phyloP scores from a whole-genome alignment of 2,888 invertebrate species.

The Agriopis aurantiaria region DNA sequence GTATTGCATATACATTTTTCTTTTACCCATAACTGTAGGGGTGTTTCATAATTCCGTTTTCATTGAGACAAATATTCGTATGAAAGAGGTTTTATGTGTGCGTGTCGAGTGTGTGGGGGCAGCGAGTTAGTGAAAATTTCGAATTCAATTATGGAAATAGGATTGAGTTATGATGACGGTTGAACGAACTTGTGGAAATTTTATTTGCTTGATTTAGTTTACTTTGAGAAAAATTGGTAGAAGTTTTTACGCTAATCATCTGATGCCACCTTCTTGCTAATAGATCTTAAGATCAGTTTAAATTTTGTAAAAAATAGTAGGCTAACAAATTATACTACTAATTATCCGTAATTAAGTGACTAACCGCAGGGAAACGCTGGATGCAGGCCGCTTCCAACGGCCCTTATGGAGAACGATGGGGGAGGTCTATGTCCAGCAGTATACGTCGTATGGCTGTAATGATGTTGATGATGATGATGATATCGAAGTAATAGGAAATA shows the following conservation, averaged over 20 bases:
- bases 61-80: constrained; percentile 85
- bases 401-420: no score
- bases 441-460: no score
- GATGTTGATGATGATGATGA: no score
- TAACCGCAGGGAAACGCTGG: no score
- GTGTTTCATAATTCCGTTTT: constrained; percentile 80
- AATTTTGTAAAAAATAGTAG: no score
- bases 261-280: background rate
- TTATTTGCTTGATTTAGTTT: constrained; percentile 16
- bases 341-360: no score
- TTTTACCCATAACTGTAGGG: constrained; percentile 66
- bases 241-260: background rate
- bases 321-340: no score
- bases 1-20: constrained; percentile 71
- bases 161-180: constrained; percentile 45
- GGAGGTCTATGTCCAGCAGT: no score
- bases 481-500: no score
- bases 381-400: no score
- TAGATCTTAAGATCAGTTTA: no score
- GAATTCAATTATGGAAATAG: constrained; percentile 57
- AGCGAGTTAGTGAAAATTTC: constrained; percentile 61
- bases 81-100: constrained; percentile 73
- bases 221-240: background rate
- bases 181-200: constrained; percentile 32
- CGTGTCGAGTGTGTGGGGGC: constrained; percentile 61